Conservation (phyloP, 2,113 vertebrate species). For the Piprites chloris region DNA sequence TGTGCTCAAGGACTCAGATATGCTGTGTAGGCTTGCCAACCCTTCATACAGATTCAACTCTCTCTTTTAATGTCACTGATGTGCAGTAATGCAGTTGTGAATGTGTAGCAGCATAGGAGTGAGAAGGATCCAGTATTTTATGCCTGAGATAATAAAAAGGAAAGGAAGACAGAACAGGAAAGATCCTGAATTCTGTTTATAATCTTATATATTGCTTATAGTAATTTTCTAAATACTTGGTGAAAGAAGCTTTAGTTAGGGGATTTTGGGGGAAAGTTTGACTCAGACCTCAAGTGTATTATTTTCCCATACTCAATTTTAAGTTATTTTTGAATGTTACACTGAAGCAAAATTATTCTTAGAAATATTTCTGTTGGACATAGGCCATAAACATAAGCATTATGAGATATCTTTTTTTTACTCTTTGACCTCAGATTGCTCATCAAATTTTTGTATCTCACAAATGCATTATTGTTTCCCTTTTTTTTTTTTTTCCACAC, state of each 20-base stretch:
- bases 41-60: neutral
- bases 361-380: neutral
- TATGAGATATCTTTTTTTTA: neutral
- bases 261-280: neutral
- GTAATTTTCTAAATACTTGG: neutral
- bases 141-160: neutral
- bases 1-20: neutral
- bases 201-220: neutral
- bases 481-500: fast-evolving
- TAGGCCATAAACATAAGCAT: neutral
- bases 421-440: neutral
- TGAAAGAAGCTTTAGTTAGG: neutral
- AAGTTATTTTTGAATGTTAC: neutral
- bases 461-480: neutral
- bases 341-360: neutral
- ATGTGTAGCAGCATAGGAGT: neutral
- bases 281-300: neutral
- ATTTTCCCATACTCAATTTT: neutral
- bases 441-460: neutral
- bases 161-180: neutral
- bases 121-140: neutral
- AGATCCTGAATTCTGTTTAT: neutral
- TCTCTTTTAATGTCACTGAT: neutral
- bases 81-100: neutral
- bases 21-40: neutral